Evolutionary conservation across 2,888 invertebrate species (phyloP), one percentile per base, ranked within the genome.

Genomic region (Gymnocheta viridis): DNA sequence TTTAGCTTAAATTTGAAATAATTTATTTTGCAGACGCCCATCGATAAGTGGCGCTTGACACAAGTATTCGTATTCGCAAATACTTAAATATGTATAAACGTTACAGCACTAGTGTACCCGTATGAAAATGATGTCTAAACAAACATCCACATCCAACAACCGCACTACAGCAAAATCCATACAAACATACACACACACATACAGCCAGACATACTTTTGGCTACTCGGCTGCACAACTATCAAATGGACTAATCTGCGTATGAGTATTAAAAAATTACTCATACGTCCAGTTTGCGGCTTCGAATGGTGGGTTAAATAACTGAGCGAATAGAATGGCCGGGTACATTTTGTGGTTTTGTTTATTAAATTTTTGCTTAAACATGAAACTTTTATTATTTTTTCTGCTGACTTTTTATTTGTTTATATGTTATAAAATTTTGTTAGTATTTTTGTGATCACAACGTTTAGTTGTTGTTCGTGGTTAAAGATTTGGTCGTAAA

Each of bases 211-310:
- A 54, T 44, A 32, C 22, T 6, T 51, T 51, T 27, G 27, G 24
- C 22, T 22, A 2, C 14, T 41, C 24, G 38, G 14, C 17, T 14
- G 24, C 38, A 35, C 24, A 38, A 1, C 51, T 7, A 60, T 14
- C 32, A 49, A 29, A 6, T 14, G 22, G 12, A 54, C 78, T 17
- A 51, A 17, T 17, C 38, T 54, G 51, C 81, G 81, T 81, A 81
- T 81, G 69, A 69, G 81, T 69, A 82, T 70, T 76, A 76, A 76
- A 76, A 80, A 76, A 82, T 76, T 69, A 70, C 74, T 82, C 81
- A 76, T 82, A 82, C 74, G 69, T 64, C 69, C 47, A 14, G 2
- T 60, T 72, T 79, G 64, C 44, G 47, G 74, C 19, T 14, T 24
- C 9, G 9, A 35, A 64, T 56, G 51, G n/a, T 54, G 70, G 51